phyloP scores from a whole-genome alignment of 1,140 invertebrate genomes.

The Neodiprion fabricii region DNA sequence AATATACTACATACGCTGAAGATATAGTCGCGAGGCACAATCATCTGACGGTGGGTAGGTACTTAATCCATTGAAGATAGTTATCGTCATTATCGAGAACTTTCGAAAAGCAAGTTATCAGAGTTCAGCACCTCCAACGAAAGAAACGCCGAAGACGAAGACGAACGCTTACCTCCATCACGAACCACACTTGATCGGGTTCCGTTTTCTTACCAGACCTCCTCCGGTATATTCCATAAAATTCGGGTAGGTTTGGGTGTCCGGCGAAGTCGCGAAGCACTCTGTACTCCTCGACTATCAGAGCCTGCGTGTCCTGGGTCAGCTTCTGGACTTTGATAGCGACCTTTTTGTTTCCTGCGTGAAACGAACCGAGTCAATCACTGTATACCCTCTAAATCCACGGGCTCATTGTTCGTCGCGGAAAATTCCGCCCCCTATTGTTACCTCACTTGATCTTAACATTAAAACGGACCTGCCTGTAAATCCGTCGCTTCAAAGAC shows the following conservation, averaged over 20 bases:
- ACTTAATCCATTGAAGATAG: no score
- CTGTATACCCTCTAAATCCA: no score
- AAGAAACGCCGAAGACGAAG: neutral
- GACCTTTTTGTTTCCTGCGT: slow-evolving; percentile 68
- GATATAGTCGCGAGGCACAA: no score
- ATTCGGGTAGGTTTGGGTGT: slow-evolving; percentile 83
- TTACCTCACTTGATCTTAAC: no score
- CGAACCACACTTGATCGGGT: slow-evolving; percentile 85
- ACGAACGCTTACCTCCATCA: slow-evolving; percentile 78
- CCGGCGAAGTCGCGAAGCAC: slow-evolving; percentile 80
- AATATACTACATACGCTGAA: no score
- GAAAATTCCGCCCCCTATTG: no score
- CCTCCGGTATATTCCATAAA: slow-evolving; percentile 83
- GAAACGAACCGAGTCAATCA: neutral
- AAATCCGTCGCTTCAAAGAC: slow-evolving; percentile 80
- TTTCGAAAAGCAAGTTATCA: no score
- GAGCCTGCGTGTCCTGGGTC: slow-evolving; percentile 70
- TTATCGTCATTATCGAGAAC: no score
- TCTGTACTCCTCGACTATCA: slow-evolving; percentile 85
- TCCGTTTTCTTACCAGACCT: slow-evolving; percentile 63
- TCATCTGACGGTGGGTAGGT: no score
- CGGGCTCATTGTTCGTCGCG: no score
- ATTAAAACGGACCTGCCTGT: slow-evolving; percentile 62
- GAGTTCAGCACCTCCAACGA: no score
- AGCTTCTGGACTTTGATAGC: slow-evolving; percentile 84